Base-by-base conservation (phyloP, 2,797 vertebrate species). In the Myotis myotis region DNA sequence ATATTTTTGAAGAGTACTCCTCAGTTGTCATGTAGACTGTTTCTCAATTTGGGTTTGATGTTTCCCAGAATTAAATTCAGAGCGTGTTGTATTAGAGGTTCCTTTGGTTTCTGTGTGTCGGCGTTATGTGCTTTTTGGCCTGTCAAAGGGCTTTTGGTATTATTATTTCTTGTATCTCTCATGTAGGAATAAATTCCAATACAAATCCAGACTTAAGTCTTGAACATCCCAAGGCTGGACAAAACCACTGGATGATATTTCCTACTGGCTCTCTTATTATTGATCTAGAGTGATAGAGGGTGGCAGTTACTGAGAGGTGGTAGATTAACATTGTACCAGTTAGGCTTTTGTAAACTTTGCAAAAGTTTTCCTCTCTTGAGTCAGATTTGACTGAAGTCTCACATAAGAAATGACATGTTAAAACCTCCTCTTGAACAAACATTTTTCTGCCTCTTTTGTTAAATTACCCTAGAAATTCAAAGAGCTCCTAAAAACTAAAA, bases 11-110 rank as follows among this genome's bases (percentile, higher is more conserved):
- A 81, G 13, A 47, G 17, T 16, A 22, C 30, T 53, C 3, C 20
- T 72, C 9, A 28, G n/a, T 62, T 91, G 10, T 66, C 91, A 51
- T 84, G 30, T 30, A 51, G 80, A 66, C 5, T 47, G 11, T 86
- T 93, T 89, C 57, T 79, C 71, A 64, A 5, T 68, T 36, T 74
- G n/a, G 33, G 53, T 86, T 70, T 87, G 60, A 85, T 78, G 49
- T 76, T 53, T 91, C 49, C 81, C 13, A 22, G 78, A 83, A 85
- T 60, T 89, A 96, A 95, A 76, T 92, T 81, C 49, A 70, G 72
- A 25, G 36, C 82, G 17, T 11, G 41, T 49, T 49, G 16, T 25
- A 16, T 11, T 33, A 25, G 47, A 75, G 53, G 3, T 62, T 84
- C 12, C 38, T 38, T 92, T 60, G 41, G 33, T 89, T 75, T 55